Evolutionary conservation across 2,888 invertebrate species (phyloP).

Genomic region (Pyrrhia umbra): DNA sequence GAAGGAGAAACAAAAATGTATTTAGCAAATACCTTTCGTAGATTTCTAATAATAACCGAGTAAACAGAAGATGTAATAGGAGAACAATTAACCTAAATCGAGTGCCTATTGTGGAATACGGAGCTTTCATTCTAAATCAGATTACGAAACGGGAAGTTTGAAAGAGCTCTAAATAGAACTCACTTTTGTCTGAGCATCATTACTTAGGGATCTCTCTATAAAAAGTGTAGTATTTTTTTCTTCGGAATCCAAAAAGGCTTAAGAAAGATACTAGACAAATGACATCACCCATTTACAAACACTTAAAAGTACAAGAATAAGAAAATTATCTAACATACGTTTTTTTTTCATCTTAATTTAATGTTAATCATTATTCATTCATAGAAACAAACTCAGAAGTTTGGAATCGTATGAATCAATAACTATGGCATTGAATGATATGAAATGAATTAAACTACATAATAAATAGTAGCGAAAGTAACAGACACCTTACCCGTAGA

Average conservation of each 20-base stretch:
- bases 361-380: no score
- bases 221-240: background rate
- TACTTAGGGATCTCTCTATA: background rate
- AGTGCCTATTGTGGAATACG: constrained; percentile 5
- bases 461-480: constrained; percentile 50
- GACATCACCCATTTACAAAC: no score
- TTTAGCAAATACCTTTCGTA: background rate
- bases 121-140: constrained; percentile 25
- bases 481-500: constrained; percentile 31
- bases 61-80: background rate
- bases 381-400: no score
- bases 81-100: constrained; percentile 33
- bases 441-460: constrained; percentile 11
- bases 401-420: constrained; percentile 13
- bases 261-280: no score
- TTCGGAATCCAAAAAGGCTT: background rate
- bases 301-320: no score
- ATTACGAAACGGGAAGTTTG: constrained; percentile 19
- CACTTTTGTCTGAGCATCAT: background rate
- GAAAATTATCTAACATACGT: no score
- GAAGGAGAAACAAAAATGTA: background rate
- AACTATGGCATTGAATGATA: background rate
- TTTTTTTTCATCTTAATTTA: no score
- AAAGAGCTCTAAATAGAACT: background rate
- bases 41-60: background rate